Percentiles rank a stretch among this genome's conserved stretches.
Evolutionary conservation across 2,797 vertebrate species (phyloP).

Genomic region (Podarcis siculus): DNA sequence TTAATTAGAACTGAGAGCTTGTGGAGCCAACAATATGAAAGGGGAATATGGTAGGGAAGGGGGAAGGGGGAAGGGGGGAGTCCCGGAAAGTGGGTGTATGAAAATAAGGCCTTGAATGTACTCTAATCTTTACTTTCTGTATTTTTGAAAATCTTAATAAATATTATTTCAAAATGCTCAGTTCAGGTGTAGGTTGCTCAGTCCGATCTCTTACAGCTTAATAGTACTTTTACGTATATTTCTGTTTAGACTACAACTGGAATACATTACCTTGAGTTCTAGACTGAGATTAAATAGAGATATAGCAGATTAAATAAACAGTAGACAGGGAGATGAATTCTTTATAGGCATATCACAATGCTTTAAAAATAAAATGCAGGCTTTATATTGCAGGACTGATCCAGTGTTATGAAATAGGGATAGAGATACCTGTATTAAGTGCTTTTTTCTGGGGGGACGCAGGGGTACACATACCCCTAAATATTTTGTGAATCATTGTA

Average conservation of each 20-base stretch:
- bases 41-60: no score
- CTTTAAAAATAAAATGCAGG: background rate
- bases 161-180: slow-evolving; percentile 2
- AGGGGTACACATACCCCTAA: no score
- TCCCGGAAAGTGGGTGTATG: no score
- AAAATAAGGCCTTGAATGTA: no score
- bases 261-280: slow-evolving; percentile 22
- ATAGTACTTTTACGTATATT: background rate
- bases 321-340: background rate
- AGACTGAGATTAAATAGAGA: background rate
- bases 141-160: no score
- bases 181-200: background rate
- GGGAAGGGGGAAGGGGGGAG: no score
- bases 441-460: no score
- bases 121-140: no score
- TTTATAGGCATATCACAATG: background rate
- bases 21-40: no score
- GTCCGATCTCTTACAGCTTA: background rate
- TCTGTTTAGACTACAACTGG: background rate
- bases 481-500: no score
- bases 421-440: background rate
- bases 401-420: background rate
- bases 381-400: background rate
- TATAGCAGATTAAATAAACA: slow-evolving; percentile 15
- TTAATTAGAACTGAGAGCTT: no score